Evolutionary conservation across 2,113 vertebrate species (phyloP), one percentile per base, ranked within the genome.

Genomic region (Zosterops borbonicus): DNA sequence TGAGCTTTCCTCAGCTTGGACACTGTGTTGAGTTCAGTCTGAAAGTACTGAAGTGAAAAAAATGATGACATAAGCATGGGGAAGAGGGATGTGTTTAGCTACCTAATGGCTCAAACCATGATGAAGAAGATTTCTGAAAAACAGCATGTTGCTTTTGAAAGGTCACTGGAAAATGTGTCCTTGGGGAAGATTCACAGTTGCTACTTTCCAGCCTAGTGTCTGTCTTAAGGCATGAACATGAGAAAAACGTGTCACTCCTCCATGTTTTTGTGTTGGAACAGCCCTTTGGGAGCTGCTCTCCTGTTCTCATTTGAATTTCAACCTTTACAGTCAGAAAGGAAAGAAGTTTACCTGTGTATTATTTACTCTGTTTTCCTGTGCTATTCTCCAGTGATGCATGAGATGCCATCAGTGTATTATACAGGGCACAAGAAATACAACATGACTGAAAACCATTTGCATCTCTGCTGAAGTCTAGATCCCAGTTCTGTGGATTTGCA

Each of bases 151-250:
- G 20, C 17, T 91, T 94, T 87, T 83, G 49, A 89, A 95, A 91
- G 62, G 46, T 71, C 83, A 69, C 28, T 83, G 58, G 41, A 41
- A 89, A 87, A 46, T 46, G 3, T 71, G 27, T 62, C 59, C 64
- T 53, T 79, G n/a, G 46, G 87, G 25, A 91, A 25, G 37, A 59
- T 44, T 82, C 27, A 6, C 18, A 49, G 37, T 44, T 50, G 84
- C 52, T 63, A 2, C 76, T 70, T 65, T 47, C 20, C 41, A 68
- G 25, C 11, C n/a, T 64, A 18, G 20, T 71, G 12, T 63, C 39
- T 35, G 25, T 82, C 50, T 39, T 31, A 18, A 55, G n/a, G 42
- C 3, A 1, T 13, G 50, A 83, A 50, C 33, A 46, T 0, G 0
- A 5, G 17, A 74, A 80, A 5, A 50, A 18, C 28, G 5, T 20